Evolutionary conservation across 2,888 invertebrate species (phyloP).

Genomic region (Paralinhomoeus sp.): DNA sequence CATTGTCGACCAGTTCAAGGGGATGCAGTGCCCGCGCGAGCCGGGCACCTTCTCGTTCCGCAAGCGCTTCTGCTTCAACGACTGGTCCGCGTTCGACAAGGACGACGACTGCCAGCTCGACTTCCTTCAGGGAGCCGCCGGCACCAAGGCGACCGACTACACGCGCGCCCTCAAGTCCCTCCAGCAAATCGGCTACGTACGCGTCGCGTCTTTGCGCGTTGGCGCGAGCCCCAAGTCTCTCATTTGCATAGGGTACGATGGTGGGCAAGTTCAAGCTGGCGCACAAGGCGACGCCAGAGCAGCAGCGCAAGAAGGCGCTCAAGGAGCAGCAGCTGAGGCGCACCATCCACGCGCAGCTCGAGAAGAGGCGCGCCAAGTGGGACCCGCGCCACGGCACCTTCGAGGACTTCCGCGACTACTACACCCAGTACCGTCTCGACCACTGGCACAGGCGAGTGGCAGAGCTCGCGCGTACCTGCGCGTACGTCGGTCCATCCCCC

Average conservation of each 20-base stretch:
- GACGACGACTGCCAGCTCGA: constrained; percentile 24
- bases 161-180: constrained; percentile 19
- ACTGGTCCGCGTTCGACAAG: constrained; percentile 21
- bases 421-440: constrained; percentile 21
- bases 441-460: constrained; percentile 19
- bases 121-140: constrained; percentile 11
- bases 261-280: constrained; percentile 23
- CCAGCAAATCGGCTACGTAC: constrained; percentile 23
- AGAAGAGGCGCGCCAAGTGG: constrained; percentile 17
- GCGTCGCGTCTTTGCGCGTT: constrained; percentile 1
- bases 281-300: constrained; percentile 19
- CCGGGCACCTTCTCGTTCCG: constrained; percentile 20
- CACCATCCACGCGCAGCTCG: constrained; percentile 12
- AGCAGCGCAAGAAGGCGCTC: constrained; percentile 13
- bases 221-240: too few species aligned
- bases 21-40: constrained; percentile 19
- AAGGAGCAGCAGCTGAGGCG: constrained; percentile 21
- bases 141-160: constrained; percentile 15
- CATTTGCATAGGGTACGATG: constrained; percentile 18
- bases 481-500: background rate
- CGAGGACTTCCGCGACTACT: constrained; percentile 23
- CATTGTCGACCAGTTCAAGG: constrained; percentile 14
- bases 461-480: background rate
- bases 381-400: constrained; percentile 22
- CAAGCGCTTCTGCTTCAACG: constrained; percentile 25